A percentile compares a stretch with the other conserved stretches of the same genome.
Evolutionary conservation across 2,797 vertebrate genomes (phyloP).

Genomic region (Microctenopoma lineatum): DNA sequence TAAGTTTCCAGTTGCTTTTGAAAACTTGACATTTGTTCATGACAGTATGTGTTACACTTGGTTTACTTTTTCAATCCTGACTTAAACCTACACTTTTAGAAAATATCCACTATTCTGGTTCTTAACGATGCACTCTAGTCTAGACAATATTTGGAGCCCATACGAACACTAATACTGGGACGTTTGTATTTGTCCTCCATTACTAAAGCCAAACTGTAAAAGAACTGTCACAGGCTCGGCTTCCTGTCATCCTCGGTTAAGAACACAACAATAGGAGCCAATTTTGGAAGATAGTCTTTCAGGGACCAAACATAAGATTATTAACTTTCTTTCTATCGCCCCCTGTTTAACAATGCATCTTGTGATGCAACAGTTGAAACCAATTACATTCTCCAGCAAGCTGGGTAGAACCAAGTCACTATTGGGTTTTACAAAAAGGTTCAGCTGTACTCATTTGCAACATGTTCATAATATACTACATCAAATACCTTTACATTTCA

Average conservation of each 20-base stretch:
- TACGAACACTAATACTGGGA: neutral
- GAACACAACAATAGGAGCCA: neutral
- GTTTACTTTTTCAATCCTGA: neutral
- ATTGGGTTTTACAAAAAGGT: no score
- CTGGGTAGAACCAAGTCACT: no score
- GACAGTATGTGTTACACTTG: no score
- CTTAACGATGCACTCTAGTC: no score
- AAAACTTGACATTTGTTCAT: no score
- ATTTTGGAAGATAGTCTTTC: neutral
- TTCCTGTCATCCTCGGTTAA: neutral
- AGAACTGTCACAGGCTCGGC: neutral
- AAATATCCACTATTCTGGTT: neutral
- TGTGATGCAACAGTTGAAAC: neutral
- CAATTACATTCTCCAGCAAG: neutral
- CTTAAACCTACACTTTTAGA: neutral
- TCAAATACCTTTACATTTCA: rapidly evolving
- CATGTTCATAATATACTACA: neutral
- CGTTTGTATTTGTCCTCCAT: neutral
- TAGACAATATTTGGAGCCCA: no score
- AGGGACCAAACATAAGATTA: neutral
- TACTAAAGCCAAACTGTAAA: neutral
- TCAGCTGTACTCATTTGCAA: no score
- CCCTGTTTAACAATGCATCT: neutral
- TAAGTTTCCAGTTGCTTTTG: no score
- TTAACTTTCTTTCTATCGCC: neutral